Base-by-base conservation (phyloP, 2,113 vertebrate genomes). In the Scomber scombrus region DNA sequence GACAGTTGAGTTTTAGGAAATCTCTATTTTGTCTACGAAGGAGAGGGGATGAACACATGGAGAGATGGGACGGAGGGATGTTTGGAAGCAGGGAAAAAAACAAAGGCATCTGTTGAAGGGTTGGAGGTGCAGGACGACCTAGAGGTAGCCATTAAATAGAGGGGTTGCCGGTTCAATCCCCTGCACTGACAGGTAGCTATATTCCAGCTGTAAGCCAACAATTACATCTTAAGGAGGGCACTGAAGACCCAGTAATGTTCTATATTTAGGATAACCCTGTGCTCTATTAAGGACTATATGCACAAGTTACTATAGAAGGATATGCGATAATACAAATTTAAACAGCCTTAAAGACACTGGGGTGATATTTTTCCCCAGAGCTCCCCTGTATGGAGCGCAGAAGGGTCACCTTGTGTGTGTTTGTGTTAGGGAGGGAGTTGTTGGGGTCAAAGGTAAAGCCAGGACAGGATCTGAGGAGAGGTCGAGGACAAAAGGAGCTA, bases 401-500 rank as follows among this genome's bases (percentile, higher is more conserved):
- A 79, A 68, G 23, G 51, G 40, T 80, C 65, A 57, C 68, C 80
- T 57, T 82, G 72, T 55, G n/a, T 63, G 43, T 16, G 18, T 50
- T 46, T 67, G 50, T 52, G 62, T 52, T 55, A 7, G 65, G 72
- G 49, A 62, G 69, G 71, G 62, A 61, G 43, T 19, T 60, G 51
- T 55, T 57, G 19, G 69, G 86, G 75, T 81, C 79, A 62, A 71
- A 77, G 80, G 81, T 81, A 63, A 84, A 78, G 55, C 63, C 23
- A 65, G 85, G 80, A 56, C 18, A 14, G 83, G 78, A 71, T 65
- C 71, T 60, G 63, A 78, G 75, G 71, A 75, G 66, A 65, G 76
- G 83, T 77, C 13, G 40, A 49, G 52, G 80, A 80, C 61, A 12
- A 45, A 61, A 71, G 84, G 86, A 83, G 71, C 88, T 87, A 91